These are phyloP conservation scores for Percina caprodes DNA, from an alignment of 2,113 vertebrate species.

Conservation along the genomic window DNA sequence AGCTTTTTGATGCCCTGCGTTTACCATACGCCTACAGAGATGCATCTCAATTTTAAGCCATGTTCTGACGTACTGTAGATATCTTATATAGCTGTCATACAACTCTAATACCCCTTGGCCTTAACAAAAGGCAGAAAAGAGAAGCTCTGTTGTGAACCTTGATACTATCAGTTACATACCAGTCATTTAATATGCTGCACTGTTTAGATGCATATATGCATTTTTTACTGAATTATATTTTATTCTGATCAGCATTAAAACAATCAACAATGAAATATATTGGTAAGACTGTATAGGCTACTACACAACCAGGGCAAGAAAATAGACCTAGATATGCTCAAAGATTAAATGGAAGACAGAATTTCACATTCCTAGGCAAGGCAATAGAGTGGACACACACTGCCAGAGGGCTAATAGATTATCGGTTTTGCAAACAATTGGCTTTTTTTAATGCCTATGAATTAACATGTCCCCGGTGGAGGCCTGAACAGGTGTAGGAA, in stretches of 20 bases:
- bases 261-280: slow-evolving; percentile 1
- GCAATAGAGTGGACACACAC: slow-evolving; percentile 81
- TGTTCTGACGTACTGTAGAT: slow-evolving; percentile 62
- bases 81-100: slow-evolving; percentile 77
- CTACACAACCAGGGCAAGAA: slow-evolving; percentile 31
- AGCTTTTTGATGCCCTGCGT: slow-evolving; percentile 67
- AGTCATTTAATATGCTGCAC: slow-evolving; percentile 17
- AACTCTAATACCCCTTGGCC: slow-evolving; percentile 66
- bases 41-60: slow-evolving; percentile 75
- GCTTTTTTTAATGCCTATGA: slow-evolving; percentile 87
- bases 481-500: slow-evolving; percentile 83
- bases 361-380: slow-evolving; percentile 76
- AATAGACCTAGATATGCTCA: slow-evolving; percentile 62
- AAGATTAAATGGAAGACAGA: slow-evolving; percentile 78
- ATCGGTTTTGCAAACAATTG: slow-evolving; percentile 86
- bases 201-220: background rate
- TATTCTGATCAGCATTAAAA: slow-evolving; percentile 28
- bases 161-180: slow-evolving; percentile 27
- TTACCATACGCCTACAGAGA: slow-evolving; percentile 72
- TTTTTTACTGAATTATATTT: slow-evolving; percentile 13
- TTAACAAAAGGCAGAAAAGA: slow-evolving; percentile 41
- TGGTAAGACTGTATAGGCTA: background rate
- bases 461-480: slow-evolving; percentile 87
- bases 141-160: slow-evolving; percentile 30
- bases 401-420: slow-evolving; percentile 85